A percentile compares a stretch with the other conserved stretches of the same genome.
Conservation (phyloP, 2,888 invertebrate species). For the Apodemia duryi region DNA sequence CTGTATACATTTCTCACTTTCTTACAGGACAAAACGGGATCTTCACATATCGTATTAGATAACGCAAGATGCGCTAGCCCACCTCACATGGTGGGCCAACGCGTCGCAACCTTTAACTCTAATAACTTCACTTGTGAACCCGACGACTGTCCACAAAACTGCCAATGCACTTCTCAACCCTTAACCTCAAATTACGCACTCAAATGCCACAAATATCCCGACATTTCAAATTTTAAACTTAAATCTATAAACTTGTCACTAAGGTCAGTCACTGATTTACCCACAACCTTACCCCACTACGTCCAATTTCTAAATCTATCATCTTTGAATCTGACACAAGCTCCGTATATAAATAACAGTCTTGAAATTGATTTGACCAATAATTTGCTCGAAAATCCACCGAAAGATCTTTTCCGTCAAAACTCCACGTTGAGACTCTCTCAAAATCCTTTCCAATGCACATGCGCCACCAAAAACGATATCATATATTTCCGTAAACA, state of each 20-base stretch:
- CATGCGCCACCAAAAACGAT: not conserved
- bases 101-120: not conserved
- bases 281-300: not conserved
- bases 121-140: slow-evolving; percentile 22
- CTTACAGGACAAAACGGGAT: not conserved
- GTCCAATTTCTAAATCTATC: not conserved
- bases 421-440: not conserved
- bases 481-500: not conserved
- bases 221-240: not conserved
- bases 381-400: not conserved
- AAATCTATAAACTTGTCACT: not conserved
- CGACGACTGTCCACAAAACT: not conserved
- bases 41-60: slow-evolving; percentile 4
- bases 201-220: not conserved
- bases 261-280: not conserved
- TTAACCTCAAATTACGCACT: not conserved
- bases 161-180: not conserved
- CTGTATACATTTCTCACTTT: slow-evolving; percentile 33
- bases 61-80: not conserved
- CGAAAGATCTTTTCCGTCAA: not conserved
- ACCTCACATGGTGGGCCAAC: not conserved
- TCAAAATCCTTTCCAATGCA: not conserved
- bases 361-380: not conserved
- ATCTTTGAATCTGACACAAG: not conserved
- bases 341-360: not conserved